Percentiles rank a stretch among this genome's conserved stretches.
phyloP scores from a whole-genome alignment of 2,888 invertebrate genomes.

The Coenonympha glycerion region DNA sequence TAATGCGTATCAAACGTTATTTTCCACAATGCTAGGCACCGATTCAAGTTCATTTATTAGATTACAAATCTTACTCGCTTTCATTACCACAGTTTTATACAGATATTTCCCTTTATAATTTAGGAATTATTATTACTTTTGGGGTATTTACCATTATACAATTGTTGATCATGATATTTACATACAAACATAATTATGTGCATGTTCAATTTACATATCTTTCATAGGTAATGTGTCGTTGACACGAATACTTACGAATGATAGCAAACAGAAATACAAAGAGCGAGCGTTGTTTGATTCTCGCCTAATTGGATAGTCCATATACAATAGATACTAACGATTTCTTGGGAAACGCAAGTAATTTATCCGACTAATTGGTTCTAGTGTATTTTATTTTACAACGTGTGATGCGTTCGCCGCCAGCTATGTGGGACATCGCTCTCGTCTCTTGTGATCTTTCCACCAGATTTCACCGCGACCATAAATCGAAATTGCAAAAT shows the following conservation, averaged over 20 bases:
- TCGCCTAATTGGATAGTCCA: background rate
- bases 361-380: constrained; percentile 11
- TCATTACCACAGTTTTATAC: constrained; percentile 7
- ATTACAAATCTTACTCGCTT: no score
- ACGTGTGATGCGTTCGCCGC: constrained; percentile 11
- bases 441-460: constrained; percentile 23
- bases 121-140: background rate
- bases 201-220: background rate
- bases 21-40: constrained; percentile 22
- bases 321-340: background rate
- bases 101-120: background rate
- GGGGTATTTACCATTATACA: background rate
- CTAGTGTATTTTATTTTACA: constrained; percentile 21
- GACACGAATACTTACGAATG: background rate
- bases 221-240: background rate
- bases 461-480: constrained; percentile 11
- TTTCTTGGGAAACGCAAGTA: constrained; percentile 7
- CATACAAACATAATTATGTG: no score
- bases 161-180: background rate
- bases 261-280: background rate
- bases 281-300: background rate
- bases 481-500: constrained; percentile 21
- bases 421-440: constrained; percentile 21
- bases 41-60: constrained; percentile 15
- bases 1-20: constrained; percentile 15